phyloP scores from a whole-genome alignment of 2,113 vertebrate genomes.

The Mormyrus iriodes region DNA sequence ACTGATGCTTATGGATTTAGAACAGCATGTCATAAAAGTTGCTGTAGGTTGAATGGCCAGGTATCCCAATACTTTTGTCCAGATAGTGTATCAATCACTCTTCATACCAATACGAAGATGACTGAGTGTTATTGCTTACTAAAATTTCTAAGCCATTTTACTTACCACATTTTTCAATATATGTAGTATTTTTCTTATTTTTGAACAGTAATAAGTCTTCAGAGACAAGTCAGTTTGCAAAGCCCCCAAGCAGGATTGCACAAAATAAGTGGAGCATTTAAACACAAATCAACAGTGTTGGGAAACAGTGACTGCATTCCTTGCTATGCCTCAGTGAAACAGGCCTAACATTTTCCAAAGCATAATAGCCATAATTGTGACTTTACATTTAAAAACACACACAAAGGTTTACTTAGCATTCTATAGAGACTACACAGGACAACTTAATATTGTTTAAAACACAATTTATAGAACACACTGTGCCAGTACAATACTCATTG shows the following conservation, averaged over 20 bases:
- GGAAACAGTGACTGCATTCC: not conserved
- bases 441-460: not conserved
- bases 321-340: not conserved
- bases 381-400: not conserved
- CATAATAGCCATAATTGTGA: not conserved
- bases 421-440: not conserved
- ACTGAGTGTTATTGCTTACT: not conserved
- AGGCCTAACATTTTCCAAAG: not conserved
- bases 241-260: not conserved
- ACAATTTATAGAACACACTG: not conserved
- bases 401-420: not conserved
- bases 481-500: not conserved
- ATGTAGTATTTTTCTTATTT: not conserved
- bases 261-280: not conserved
- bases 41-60: not conserved
- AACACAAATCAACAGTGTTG: not conserved
- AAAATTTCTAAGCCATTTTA: not conserved
- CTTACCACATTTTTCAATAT: not conserved
- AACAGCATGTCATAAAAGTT: not conserved
- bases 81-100: not conserved
- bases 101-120: not conserved
- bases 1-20: not conserved
- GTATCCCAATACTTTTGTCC: not conserved
- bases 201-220: not conserved
- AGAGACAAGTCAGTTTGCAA: not conserved